Evolutionary conservation across 2,797 vertebrate genomes (phyloP), one percentile per base, ranked within the genome.

Genomic region (Coccyzus lansbergi): DNA sequence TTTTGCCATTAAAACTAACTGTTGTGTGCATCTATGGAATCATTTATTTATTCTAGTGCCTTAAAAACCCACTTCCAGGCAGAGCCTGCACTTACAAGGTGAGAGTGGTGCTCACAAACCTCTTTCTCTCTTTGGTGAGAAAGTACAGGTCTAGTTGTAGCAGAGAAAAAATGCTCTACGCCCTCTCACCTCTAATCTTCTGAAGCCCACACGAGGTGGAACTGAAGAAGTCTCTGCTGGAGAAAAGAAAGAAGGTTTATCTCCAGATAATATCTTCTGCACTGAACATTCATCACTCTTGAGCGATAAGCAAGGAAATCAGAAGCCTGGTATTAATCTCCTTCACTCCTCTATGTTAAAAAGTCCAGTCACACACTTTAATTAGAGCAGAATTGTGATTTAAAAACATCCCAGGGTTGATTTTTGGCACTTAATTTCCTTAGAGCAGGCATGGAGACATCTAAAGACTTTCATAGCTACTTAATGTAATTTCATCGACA

Each of bases 21-120:
- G 59, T n/a, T 91, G 28, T 48, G 64, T 68, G 74, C 15, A 62
- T 68, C 58, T 83, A 40, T 59, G 58, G 79, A 72, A 93, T 83
- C 91, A 92, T 86, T 95, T 92, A 90, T 86, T 90, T 92, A 72
- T 75, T 74, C 72, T 38, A 44, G 36, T 29, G 38, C 83, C 88
- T 85, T 86, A 79, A 72, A 72, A 88, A 91, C 9, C 16, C 46
- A 10, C 64, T 92, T 65, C 19, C 58, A 85, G 71, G 62, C 67
- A 90, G 67, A 60, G 38, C 44, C 40, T 15, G 48, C 67, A 83
- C 29, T 52, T 51, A 52, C 7, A 48, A 87, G 55, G 46, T 56
- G 56, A 75, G 38, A 79, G 46, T 16, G 26, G 51, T 38, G 53
- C 49, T 33, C 70, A 71, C 56, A 51, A 6, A 18, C 62, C 70